Percentiles rank a stretch among this genome's conserved stretches.
Evolutionary conservation across 1,140 invertebrate species (phyloP).

Genomic region (Megathymus violae): DNA sequence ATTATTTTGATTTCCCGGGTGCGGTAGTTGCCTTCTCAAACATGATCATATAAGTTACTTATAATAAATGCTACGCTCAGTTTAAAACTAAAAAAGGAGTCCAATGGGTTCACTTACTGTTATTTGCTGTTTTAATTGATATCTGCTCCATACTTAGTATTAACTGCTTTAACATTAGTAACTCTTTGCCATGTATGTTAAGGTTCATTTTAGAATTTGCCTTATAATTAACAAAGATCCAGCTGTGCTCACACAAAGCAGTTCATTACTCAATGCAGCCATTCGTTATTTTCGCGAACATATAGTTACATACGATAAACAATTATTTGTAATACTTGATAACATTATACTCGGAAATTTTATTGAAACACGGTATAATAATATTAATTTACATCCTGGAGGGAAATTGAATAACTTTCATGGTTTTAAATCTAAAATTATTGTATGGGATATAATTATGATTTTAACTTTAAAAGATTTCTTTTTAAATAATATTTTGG

Average conservation of each 20-base stretch:
- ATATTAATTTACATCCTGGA: not conserved
- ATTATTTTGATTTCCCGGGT: no score
- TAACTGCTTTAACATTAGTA: not conserved
- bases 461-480: no score
- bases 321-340: not conserved
- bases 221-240: constrained; percentile 17
- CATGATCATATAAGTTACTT: no score
- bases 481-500: no score
- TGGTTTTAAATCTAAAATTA: not conserved
- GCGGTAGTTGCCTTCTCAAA: no score
- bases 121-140: constrained; percentile 35
- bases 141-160: constrained; percentile 15
- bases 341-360: not conserved
- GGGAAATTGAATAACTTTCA: not conserved
- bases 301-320: constrained; percentile 19
- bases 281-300: constrained; percentile 30
- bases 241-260: constrained; percentile 26
- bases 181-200: not conserved
- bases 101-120: constrained; percentile 27
- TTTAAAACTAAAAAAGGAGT: constrained; percentile 24
- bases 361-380: not conserved
- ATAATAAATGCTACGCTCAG: no score
- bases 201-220: constrained; percentile 10
- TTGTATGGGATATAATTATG: not conserved
- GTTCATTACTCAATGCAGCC: constrained; percentile 21